A percentile compares a stretch with the other conserved stretches of the same genome.
Evolutionary conservation across 2,888 invertebrate species (phyloP).

Genomic region (Mechanitis messenoides): DNA sequence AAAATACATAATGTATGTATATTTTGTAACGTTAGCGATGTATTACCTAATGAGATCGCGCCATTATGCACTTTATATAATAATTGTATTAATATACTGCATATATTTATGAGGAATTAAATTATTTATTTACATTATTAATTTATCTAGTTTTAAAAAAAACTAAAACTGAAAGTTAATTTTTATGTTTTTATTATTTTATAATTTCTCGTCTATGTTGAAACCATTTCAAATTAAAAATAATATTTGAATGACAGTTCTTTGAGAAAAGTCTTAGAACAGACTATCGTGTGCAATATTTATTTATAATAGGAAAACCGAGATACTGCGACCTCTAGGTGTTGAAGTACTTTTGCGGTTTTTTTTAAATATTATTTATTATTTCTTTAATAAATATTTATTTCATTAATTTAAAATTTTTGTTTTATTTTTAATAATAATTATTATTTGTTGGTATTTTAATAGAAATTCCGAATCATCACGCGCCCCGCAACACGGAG

Average conservation of each 20-base stretch:
- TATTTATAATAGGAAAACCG: slow-evolving; percentile 43
- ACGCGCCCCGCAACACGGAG: neutral
- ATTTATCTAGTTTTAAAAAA: no score
- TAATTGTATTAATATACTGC: no score
- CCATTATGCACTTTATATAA: no score
- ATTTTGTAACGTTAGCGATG: no score
- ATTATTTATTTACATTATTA: no score
- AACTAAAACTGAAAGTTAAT: no score
- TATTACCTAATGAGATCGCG: no score
- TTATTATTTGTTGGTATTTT: neutral
- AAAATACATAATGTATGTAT: no score
- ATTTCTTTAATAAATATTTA: neutral
- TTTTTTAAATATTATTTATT: slow-evolving; percentile 11
- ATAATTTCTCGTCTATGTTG: slow-evolving; percentile 7
- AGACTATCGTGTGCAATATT: slow-evolving; percentile 16
- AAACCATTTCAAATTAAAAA: slow-evolving; percentile 18
- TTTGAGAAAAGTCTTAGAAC: neutral
- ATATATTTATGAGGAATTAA: no score
- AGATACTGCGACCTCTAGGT: slow-evolving; percentile 36
- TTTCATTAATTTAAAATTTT: slow-evolving; percentile 8
- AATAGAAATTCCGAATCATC: slow-evolving; percentile 6
- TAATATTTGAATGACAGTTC: slow-evolving; percentile 3
- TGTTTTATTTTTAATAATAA: neutral
- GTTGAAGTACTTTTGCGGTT: slow-evolving; percentile 22
- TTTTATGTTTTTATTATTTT: no score